These are phyloP conservation scores for Notolepis coatsorum DNA, from an alignment of 2,797 vertebrate species.

Conservation along the genomic window DNA sequence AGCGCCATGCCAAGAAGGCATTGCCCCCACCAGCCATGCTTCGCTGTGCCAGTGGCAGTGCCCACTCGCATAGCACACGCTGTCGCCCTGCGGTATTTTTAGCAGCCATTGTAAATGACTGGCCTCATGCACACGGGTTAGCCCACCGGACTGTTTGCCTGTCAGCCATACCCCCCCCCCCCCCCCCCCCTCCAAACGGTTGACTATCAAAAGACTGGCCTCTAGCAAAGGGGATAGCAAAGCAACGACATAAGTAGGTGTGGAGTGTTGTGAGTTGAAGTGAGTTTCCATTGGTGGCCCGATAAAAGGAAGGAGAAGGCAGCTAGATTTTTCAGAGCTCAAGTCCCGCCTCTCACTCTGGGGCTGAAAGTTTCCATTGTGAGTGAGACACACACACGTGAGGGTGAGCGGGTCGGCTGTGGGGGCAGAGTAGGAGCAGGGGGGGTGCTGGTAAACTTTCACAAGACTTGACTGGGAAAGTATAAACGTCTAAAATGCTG, in stretches of 20 bases:
- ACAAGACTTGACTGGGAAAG: constrained; percentile 59
- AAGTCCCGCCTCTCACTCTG: constrained; percentile 74
- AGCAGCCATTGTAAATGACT: constrained; percentile 73
- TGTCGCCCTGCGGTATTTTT: constrained; percentile 75
- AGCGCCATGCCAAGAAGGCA: constrained; percentile 33
- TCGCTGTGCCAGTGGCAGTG: constrained; percentile 62
- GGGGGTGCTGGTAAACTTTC: constrained; percentile 62
- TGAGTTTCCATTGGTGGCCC: constrained; percentile 71
- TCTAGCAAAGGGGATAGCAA: constrained; percentile 26
- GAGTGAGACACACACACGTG: constrained; percentile 74
- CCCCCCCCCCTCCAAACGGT: constrained; percentile 39
- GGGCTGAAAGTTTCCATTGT: constrained; percentile 88
- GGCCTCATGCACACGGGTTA: constrained; percentile 36
- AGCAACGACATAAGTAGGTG: constrained; percentile 50
- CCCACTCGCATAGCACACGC: constrained; percentile 71
- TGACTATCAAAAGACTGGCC: constrained; percentile 48
- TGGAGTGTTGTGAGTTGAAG: constrained; percentile 57
- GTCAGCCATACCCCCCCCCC: constrained; percentile 50
- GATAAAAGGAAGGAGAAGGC: constrained; percentile 74
- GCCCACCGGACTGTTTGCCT: constrained; percentile 45
- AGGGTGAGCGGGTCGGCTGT: constrained; percentile 62
- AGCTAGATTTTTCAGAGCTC: constrained; percentile 26
- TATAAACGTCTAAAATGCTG: constrained; percentile 28
- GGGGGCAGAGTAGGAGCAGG: constrained; percentile 61
- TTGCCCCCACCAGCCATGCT: constrained; percentile 21